Evolutionary conservation across 2,797 vertebrate species (phyloP).

Genomic region (Kryptopterus vitreolus): DNA sequence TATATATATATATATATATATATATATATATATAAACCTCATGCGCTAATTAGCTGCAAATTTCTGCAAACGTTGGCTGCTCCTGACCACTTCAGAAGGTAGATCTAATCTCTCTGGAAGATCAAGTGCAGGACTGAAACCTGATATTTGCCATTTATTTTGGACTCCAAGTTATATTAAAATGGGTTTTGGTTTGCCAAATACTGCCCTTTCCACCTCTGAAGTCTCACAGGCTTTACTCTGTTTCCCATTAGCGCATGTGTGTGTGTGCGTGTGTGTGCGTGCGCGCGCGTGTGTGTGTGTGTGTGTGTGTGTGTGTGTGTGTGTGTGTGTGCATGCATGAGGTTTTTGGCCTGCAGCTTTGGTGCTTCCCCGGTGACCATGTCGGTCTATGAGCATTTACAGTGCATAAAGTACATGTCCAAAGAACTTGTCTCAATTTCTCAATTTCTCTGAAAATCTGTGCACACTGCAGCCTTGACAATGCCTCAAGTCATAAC

Average conservation of each 20-base stretch:
- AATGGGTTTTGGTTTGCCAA: conserved; percentile 85
- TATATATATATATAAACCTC: conserved; percentile 21
- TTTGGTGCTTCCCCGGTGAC: conserved; percentile 73
- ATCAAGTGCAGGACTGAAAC: conserved; percentile 72
- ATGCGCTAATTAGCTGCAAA: conserved; percentile 84
- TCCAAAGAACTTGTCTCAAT: conserved; percentile 63
- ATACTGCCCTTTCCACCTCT: conserved; percentile 81
- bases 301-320: not conserved
- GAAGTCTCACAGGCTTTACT: conserved; percentile 77
- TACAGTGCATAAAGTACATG: conserved; percentile 72
- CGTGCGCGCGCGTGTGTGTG: not conserved
- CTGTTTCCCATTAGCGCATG: conserved; percentile 83
- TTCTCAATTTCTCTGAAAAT: conserved; percentile 15
- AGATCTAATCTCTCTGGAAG: conserved; percentile 85
- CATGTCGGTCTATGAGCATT: conserved; percentile 14
- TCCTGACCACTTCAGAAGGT: conserved; percentile 65
- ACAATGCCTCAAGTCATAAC: conserved; percentile 15
- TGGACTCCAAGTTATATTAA: conserved; percentile 78
- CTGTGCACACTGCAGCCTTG: not conserved
- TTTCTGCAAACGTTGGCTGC: conserved; percentile 80
- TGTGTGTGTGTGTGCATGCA: conserved; percentile 54
- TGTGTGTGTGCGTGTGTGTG: conserved; percentile 1
- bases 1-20: too few species aligned
- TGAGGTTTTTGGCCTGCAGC: conserved; percentile 78
- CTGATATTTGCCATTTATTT: conserved; percentile 81